Conservation (phyloP, 2,888 invertebrate species). For the Dolomedes plantarius region DNA sequence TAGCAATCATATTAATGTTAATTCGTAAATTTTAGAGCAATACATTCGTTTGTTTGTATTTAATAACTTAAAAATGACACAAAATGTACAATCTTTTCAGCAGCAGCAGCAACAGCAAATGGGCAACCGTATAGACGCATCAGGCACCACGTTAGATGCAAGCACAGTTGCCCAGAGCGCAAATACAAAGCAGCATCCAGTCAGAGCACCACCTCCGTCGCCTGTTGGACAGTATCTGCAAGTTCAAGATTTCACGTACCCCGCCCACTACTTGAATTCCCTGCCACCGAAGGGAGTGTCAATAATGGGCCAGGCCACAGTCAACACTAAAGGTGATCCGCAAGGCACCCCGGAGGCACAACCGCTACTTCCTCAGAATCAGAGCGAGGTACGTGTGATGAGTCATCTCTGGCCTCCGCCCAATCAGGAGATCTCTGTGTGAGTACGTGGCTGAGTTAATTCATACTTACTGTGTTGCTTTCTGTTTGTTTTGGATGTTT, state of each 20-base stretch:
- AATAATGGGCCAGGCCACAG: slow-evolving; percentile 42
- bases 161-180: neutral
- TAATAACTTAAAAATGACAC: no score
- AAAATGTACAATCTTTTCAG: neutral
- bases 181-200: slow-evolving; percentile 33
- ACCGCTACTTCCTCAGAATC: slow-evolving; percentile 61
- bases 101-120: slow-evolving; percentile 45
- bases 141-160: neutral
- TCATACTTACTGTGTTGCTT: no score
- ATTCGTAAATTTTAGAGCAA: no score
- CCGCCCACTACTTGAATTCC: slow-evolving; percentile 49
- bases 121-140: slow-evolving; percentile 1
- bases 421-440: slow-evolving; percentile 71
- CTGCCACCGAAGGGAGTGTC: slow-evolving; percentile 56
- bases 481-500: no score
- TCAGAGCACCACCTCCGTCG: slow-evolving; percentile 60
- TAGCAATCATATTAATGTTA: no score
- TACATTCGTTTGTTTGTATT: no score
- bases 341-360: slow-evolving; percentile 53
- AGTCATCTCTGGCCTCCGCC: slow-evolving; percentile 69
- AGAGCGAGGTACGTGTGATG: slow-evolving; percentile 59
- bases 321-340: slow-evolving; percentile 30
- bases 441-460: slow-evolving; percentile 67
- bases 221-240: slow-evolving; percentile 64
- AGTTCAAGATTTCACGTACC: slow-evolving; percentile 67